Evolutionary conservation across 2,888 invertebrate species (phyloP).

Genomic region (Coelogynopora nodosa): DNA sequence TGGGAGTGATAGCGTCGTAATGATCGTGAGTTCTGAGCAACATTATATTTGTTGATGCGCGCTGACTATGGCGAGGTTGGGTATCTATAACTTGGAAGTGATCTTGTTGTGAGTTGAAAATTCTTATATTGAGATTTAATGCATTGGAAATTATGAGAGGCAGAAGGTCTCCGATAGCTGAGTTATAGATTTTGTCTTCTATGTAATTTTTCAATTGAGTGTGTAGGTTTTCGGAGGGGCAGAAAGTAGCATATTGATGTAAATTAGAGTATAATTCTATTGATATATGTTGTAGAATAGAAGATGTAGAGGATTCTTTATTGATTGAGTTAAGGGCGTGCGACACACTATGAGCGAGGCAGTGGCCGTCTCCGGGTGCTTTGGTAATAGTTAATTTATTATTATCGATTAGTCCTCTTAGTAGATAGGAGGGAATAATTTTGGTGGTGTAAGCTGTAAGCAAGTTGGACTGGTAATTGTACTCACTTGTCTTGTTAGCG

Average conservation of each 20-base stretch:
- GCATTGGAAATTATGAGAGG: not conserved
- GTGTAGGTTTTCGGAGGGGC: not conserved
- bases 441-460: not conserved
- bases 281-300: not conserved
- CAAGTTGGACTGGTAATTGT: not conserved
- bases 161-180: slow-evolving; percentile 16
- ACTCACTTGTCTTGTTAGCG: not conserved
- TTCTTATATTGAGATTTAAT: slow-evolving; percentile 13
- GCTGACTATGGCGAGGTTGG: not conserved
- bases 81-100: not conserved
- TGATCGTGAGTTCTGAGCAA: not conserved
- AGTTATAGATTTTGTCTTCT: not conserved
- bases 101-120: not conserved
- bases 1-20: slow-evolving; percentile 11
- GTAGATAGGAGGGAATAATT: too few relatives aligned
- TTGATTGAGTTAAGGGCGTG: slow-evolving; percentile 7
- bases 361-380: not conserved
- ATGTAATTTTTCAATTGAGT: not conserved
- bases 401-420: slow-evolving; percentile 9
- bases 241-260: slow-evolving; percentile 10
- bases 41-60: slow-evolving; percentile 12
- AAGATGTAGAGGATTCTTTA: not conserved
- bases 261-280: not conserved
- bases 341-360: slow-evolving; percentile 6
- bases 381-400: not conserved